Percentiles rank a stretch among this genome's conserved stretches.
Conservation (phyloP, 2,797 vertebrate species). For the Molossus alvarezi region DNA sequence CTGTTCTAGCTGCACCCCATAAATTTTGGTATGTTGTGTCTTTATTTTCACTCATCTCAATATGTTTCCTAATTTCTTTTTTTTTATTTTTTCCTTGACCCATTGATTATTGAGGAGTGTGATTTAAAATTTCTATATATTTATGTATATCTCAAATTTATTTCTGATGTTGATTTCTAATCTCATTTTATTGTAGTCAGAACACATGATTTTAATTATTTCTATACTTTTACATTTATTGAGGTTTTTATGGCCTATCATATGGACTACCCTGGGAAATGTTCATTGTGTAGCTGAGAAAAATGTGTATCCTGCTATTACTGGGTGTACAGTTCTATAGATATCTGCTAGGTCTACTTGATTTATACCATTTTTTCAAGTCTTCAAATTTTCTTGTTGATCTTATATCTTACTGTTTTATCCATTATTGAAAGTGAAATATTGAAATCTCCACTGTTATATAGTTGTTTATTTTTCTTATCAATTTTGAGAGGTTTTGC, state of each 20-base stretch:
- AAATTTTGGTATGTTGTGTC: neutral
- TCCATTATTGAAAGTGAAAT: neutral
- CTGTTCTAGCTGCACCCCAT: neutral
- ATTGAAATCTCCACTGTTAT: neutral
- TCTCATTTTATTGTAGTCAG: neutral
- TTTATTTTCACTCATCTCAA: neutral
- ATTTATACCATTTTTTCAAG: neutral
- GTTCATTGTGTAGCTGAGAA: neutral
- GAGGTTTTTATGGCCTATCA: neutral
- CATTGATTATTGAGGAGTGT: neutral
- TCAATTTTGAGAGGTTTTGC: neutral
- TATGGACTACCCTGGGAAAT: neutral
- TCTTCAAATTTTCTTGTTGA: neutral
- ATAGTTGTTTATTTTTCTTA: neutral
- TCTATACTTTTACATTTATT: neutral
- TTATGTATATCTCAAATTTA: neutral
- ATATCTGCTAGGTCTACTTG: neutral
- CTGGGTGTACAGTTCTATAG: neutral
- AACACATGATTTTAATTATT: neutral
- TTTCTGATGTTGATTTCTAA: neutral
- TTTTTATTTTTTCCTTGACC: neutral
- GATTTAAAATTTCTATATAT: neutral
- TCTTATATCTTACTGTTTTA: neutral
- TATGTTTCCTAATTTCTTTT: neutral
- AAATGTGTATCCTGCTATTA: neutral